Evolutionary conservation across 2,888 invertebrate genomes (phyloP).

Genomic region (Cephus spinipes): DNA sequence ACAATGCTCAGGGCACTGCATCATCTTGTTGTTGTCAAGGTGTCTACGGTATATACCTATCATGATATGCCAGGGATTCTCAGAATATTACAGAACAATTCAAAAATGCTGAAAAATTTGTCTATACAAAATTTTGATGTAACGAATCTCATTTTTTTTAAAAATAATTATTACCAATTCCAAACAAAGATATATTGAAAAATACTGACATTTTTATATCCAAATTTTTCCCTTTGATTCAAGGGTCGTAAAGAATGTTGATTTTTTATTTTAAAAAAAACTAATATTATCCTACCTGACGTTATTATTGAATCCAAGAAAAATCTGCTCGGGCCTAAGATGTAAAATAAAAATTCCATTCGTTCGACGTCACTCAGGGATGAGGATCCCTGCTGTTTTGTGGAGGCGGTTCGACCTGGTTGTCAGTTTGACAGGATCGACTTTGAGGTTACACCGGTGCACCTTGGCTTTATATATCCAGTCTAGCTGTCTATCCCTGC

Average conservation of each 20-base stretch:
- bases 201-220: background rate
- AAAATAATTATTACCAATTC: background rate
- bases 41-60: conserved; percentile 21
- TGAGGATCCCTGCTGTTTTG: conserved; percentile 30
- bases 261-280: background rate
- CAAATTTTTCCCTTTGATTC: background rate
- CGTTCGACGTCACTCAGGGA: background rate
- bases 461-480: conserved; percentile 22
- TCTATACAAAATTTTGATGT: background rate
- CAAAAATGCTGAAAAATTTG: background rate
- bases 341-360: background rate
- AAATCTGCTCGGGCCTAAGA: background rate
- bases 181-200: background rate
- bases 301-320: background rate
- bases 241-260: background rate
- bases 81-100: background rate
- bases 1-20: conserved; percentile 23
- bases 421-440: conserved; percentile 51
- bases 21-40: conserved; percentile 25
- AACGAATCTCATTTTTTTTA: background rate
- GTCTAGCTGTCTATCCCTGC: conserved; percentile 36
- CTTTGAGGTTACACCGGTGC: conserved; percentile 32
- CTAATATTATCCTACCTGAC: background rate
- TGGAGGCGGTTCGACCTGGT: conserved; percentile 44
- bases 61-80: conserved; percentile 10